phyloP scores from a whole-genome alignment of 2,888 invertebrate species.

The Xestoiulus laeticollis region DNA sequence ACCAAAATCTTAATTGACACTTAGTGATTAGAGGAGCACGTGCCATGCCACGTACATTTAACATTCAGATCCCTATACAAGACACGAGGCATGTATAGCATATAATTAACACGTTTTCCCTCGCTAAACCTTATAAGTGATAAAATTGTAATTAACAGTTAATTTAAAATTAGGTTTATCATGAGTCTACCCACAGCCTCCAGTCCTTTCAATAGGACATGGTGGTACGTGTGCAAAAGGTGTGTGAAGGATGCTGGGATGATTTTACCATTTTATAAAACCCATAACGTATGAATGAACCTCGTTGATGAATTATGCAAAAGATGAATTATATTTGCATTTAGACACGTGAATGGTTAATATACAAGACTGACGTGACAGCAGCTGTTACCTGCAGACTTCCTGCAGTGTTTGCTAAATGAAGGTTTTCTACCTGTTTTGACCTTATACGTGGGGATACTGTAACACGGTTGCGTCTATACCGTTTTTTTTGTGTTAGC shows the following conservation, averaged over 20 bases:
- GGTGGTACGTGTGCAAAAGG: background rate
- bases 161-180: conserved; percentile 13
- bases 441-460: background rate
- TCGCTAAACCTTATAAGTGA: background rate
- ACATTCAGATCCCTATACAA: background rate
- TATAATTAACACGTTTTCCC: background rate
- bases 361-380: background rate
- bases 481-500: background rate
- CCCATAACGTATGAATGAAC: background rate
- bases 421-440: background rate
- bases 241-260: background rate
- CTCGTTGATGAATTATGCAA: conserved; percentile 5
- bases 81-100: background rate
- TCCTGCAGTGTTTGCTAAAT: background rate
- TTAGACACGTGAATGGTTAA: conserved; percentile 27
- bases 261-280: background rate
- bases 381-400: background rate
- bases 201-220: background rate
- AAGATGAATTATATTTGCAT: conserved; percentile 28
- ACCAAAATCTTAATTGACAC: background rate
- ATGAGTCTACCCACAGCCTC: background rate
- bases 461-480: background rate
- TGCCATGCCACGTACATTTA: background rate
- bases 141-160: background rate
- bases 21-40: background rate